A percentile compares a stretch with the other conserved stretches of the same genome.
These are phyloP conservation scores for Cinclus cinclus DNA, from an alignment of 2,113 vertebrate species.

Conservation along the genomic window DNA sequence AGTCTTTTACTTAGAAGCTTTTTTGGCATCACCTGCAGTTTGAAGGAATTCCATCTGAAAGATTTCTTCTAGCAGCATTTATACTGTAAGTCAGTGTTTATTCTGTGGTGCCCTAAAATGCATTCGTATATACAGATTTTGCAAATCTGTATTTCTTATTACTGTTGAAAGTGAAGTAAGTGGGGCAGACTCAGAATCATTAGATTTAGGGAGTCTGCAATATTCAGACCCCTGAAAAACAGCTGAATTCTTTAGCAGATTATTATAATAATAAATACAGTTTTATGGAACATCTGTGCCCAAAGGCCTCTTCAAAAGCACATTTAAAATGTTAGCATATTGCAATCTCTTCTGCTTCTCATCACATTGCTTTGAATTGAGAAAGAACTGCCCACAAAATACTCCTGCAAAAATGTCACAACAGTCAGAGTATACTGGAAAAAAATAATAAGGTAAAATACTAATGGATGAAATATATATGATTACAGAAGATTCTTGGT, in stretches of 20 bases:
- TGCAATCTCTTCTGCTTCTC: conserved; percentile 37
- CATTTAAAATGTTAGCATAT: conserved; percentile 34
- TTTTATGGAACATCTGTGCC: conserved; percentile 63
- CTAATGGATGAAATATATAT: background rate
- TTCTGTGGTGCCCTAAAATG: background rate
- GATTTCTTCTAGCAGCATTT: background rate
- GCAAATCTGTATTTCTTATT: conserved; percentile 31
- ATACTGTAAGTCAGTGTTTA: background rate
- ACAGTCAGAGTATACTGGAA: background rate
- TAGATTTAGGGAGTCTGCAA: conserved; percentile 49
- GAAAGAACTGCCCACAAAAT: conserved; percentile 41
- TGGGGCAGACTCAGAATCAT: background rate
- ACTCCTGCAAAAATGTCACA: background rate
- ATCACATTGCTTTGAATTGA: conserved; percentile 9
- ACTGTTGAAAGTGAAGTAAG: background rate
- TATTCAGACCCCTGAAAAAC: conserved; percentile 50
- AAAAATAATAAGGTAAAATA: background rate
- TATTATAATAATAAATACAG: conserved; percentile 62
- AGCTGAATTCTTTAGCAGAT: conserved; percentile 46
- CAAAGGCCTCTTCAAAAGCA: conserved; percentile 55
- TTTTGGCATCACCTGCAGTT: background rate
- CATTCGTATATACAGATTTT: background rate
- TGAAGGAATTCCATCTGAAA: background rate
- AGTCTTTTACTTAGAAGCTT: background rate
- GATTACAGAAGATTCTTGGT: background rate